A percentile compares a stretch with the other conserved stretches of the same genome.
Evolutionary conservation across 2,888 invertebrate genomes (phyloP).

Genomic region (Pristionchus mayeri): DNA sequence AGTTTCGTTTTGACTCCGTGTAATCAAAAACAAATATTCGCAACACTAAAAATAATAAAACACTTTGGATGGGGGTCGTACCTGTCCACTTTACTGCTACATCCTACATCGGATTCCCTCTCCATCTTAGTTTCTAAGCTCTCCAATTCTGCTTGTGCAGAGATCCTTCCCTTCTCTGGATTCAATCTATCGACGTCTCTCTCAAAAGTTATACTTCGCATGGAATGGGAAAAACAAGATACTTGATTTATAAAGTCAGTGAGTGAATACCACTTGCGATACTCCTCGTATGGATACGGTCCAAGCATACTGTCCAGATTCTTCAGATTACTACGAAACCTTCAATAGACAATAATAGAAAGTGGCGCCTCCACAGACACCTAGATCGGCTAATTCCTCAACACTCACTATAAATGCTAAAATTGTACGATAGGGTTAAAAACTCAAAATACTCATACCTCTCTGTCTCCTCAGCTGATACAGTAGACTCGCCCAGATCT

Average conservation of each 20-base stretch:
- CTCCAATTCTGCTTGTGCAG: slow-evolving; percentile 71
- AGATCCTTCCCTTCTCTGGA: slow-evolving; percentile 66
- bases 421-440: background rate
- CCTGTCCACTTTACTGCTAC: slow-evolving; percentile 57
- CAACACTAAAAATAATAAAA: no score
- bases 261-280: slow-evolving; percentile 84
- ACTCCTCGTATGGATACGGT: slow-evolving; percentile 91
- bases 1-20: no score
- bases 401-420: no score
- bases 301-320: slow-evolving; percentile 87
- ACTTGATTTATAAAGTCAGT: slow-evolving; percentile 60
- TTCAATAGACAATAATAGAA: background rate
- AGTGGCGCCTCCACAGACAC: no score
- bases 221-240: background rate
- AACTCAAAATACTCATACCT: slow-evolving; percentile 24
- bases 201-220: background rate
- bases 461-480: slow-evolving; percentile 59
- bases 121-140: slow-evolving; percentile 69
- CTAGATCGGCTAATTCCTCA: no score
- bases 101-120: slow-evolving; percentile 54
- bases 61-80: slow-evolving; percentile 47
- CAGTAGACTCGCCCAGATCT: slow-evolving; percentile 78
- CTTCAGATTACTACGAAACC: slow-evolving; percentile 80
- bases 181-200: slow-evolving; percentile 84
- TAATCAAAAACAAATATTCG: no score